Conservation (phyloP, 2,113 vertebrate species). For the Rhadina sibilatrix region DNA sequence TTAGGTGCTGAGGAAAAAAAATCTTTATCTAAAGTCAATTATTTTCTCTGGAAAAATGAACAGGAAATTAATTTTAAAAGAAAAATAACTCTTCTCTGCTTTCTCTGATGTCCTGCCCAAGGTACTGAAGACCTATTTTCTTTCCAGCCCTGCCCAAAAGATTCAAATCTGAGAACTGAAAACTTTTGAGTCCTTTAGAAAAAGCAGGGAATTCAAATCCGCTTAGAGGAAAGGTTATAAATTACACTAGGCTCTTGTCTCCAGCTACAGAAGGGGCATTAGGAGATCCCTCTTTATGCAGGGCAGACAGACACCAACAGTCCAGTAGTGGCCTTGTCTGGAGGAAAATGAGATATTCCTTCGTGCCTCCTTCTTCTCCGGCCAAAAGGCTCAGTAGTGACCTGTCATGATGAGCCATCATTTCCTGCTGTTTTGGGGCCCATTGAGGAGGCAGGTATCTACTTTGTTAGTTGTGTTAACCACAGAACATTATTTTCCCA, state of each 20-base stretch:
- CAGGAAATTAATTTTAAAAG: neutral
- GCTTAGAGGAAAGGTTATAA: neutral
- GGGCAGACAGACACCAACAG: neutral
- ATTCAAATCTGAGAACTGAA: neutral
- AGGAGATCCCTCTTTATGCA: neutral
- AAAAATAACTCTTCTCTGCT: neutral
- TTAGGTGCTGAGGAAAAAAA: neutral
- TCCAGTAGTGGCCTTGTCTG: accelerated
- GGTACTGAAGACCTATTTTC: neutral
- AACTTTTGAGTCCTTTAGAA: neutral
- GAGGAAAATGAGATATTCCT: neutral
- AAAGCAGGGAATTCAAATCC: neutral
- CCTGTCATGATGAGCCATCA: neutral
- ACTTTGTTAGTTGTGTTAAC: neutral
- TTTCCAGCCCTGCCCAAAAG: neutral
- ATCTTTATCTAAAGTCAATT: neutral
- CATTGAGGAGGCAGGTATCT: neutral
- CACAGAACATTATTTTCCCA: neutral
- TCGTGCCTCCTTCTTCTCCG: neutral
- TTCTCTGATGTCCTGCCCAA: neutral
- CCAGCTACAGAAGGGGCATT: neutral
- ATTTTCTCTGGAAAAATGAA: neutral
- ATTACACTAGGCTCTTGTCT: neutral
- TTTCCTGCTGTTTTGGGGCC: neutral
- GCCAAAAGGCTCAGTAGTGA: neutral